Evolutionary conservation across 2,113 vertebrate species (phyloP), one percentile per base, ranked within the genome.

Genomic region (Aphyosemion australe): DNA sequence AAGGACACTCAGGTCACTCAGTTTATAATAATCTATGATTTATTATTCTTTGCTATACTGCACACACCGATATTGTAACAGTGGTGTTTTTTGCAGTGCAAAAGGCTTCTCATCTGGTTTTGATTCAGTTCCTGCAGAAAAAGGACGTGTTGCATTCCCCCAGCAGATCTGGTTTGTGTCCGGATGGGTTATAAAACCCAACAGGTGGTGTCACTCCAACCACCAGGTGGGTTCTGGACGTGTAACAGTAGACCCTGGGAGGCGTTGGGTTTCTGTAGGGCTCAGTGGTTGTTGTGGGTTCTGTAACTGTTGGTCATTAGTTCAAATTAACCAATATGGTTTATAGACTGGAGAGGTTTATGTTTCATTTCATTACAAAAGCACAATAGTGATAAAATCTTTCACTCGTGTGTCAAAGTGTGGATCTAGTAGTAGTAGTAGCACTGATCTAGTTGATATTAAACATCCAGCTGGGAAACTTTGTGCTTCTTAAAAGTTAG

Each of bases 241-340:
- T 69, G 82, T 69, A 87, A 89, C 65, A 12, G 26, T 70, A 87
- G 63, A 79, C 41, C 14, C 21, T 16, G 34, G 0, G n/a, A 58
- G 67, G 83, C 26, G 59, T 76, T 31, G 15, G 45, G 66, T 88
- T 84, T 46, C 86, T 62, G 18, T 32, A 34, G 16, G 16, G 19
- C n/a, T n/a, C n/a, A n/a, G n/a, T n/a, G n/a, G n/a, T n/a, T 61
- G 57, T 46, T 65, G 47, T 65, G 53, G 63, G 46, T 67, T 63
- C 59, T 51, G 19, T 70, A 48, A 52, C 15, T 52, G 55, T 60
- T 18, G 21, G 42, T 80, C 58, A 56, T 78, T 66, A 53, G 60
- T 32, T 15, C 20, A 26, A 26, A 26, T 26, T 12, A 39, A 34
- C 16, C 5, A 46, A 32, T n/a, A n/a, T 9, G 26, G 2, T 46